Base-by-base conservation (phyloP, 2,888 invertebrate species). In the Caenorhabditis sinica region DNA sequence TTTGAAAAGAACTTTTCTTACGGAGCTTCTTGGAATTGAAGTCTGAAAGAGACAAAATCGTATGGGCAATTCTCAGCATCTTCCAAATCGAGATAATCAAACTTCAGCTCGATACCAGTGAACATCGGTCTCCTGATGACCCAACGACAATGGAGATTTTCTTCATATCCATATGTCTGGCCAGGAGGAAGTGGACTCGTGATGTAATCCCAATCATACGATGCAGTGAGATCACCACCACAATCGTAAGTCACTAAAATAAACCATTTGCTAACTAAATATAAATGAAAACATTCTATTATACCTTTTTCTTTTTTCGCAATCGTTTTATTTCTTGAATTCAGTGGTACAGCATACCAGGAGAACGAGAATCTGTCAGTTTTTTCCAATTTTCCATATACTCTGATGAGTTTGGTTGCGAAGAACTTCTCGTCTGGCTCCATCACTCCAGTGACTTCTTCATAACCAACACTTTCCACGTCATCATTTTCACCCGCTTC, bases 61-160 rank as follows among this genome's bases (percentile, higher is more conserved):
- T 75, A 88, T 3, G 61, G 74, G 56, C 89, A 89, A 8, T 79
- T 71, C 3, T 65, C 68, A 17, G 36, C 65, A 40, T 92, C 83
- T 93, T 96, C 96, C 69, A 91, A 40, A 63, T 91, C 90, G 23
- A 91, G 58, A 28, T 80, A 83, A 1, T 87, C 88, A 23, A 91
- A 71, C 71, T 89, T 81, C 43, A 91, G 28, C 23, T 87, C 83
- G 53, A 92, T 85, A 51, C 90, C 89, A 36, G 75, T 66, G 74
- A 92, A 88, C 53, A 74, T 49, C 1, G 90, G 91, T 28, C 90
- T 66, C 30, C 60, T 66, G 23, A 92, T 79, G 0, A 65, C 82
- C 92, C 92, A 92, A 36, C 87, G 83, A 79, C 92, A 92, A 33
- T 89, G 87, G 23, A 86, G 25, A 72, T 90, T 86, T 72, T 76